Evolutionary conservation across 2,888 invertebrate species (phyloP).

Genomic region (Phortica okadai): DNA sequence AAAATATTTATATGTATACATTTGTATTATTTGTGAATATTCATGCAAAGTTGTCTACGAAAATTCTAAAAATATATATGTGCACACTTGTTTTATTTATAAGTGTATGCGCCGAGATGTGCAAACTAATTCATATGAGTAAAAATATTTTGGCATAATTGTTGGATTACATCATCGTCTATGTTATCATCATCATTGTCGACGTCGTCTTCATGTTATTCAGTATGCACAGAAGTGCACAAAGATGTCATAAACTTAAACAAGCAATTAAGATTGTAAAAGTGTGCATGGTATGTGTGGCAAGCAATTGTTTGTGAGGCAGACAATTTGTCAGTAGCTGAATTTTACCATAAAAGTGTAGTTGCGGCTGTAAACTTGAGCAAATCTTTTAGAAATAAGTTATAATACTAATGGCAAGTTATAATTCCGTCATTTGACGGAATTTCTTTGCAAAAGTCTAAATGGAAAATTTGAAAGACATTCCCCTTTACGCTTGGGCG

Average conservation of each 20-base stretch:
- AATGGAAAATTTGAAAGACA: background rate
- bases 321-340: background rate
- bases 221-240: constrained; percentile 15
- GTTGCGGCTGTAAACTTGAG: background rate
- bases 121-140: background rate
- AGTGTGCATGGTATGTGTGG: background rate
- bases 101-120: background rate
- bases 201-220: background rate
- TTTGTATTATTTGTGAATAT: background rate
- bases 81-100: background rate
- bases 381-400: background rate
- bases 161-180: constrained; percentile 10
- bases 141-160: constrained; percentile 27
- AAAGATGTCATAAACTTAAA: constrained; percentile 19
- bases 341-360: background rate
- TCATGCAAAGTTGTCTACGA: background rate
- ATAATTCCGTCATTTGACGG: background rate
- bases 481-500: too few relatives aligned
- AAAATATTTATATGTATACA: background rate
- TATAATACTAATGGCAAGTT: background rate
- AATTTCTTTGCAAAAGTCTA: background rate
- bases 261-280: constrained; percentile 19
- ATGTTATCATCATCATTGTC: background rate
- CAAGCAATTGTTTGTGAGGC: background rate
- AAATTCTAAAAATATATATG: background rate